Evolutionary conservation across 1,140 invertebrate genomes (phyloP).

Genomic region (Eurosta solidaginis): DNA sequence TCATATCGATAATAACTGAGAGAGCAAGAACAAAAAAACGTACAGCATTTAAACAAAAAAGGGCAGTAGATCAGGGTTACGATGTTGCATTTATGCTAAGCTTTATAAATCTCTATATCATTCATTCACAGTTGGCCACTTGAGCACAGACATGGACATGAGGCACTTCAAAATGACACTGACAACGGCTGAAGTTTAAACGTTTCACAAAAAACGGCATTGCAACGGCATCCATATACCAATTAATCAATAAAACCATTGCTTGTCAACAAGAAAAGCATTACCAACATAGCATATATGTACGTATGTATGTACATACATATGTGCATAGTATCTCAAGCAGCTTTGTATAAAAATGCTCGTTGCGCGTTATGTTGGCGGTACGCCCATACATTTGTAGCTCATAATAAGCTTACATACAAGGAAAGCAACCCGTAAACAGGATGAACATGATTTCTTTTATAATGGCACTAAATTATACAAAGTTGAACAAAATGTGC

Average conservation of each 20-base stretch:
- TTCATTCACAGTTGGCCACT: conserved; percentile 10
- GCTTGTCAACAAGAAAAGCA: background rate
- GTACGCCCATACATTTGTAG: too few species aligned
- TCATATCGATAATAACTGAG: background rate
- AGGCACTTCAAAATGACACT: conserved; percentile 22
- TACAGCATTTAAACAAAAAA: background rate
- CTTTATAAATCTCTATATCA: background rate
- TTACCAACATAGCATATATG: too few species aligned
- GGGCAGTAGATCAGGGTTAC: conserved; percentile 23
- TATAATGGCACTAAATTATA: background rate
- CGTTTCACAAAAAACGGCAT: background rate
- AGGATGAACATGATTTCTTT: too few species aligned
- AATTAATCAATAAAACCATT: conserved; percentile 18
- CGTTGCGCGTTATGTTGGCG: too few species aligned
- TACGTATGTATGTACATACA: too few species aligned
- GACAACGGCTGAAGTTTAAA: conserved; percentile 13
- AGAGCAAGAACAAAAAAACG: background rate
- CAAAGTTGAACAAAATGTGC: background rate
- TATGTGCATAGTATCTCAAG: too few species aligned
- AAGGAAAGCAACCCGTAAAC: too few species aligned
- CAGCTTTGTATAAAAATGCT: too few species aligned
- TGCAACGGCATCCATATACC: background rate
- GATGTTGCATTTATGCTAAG: background rate
- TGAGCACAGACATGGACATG: conserved; percentile 13
- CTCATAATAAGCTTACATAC: too few species aligned